phyloP scores from a whole-genome alignment of 2,113 vertebrate species.

The Elephas maximus region DNA sequence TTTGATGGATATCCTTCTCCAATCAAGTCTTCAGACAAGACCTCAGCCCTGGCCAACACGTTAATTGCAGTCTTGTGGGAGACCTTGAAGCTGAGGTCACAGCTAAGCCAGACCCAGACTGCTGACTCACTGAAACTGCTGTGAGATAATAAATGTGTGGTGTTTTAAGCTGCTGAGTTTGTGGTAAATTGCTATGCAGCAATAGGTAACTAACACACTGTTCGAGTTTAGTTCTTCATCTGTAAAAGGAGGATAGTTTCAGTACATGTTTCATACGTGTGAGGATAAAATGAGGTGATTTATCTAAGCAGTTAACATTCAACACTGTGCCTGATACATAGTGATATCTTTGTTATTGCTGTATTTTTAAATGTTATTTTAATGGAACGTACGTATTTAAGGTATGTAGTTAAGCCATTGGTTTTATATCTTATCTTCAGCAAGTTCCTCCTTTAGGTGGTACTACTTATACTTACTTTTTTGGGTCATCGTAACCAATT shows the following conservation, averaged over 20 bases:
- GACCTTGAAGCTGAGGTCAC: too few species aligned
- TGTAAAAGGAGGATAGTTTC: not conserved
- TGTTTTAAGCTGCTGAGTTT: too few species aligned
- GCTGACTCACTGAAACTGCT: too few species aligned
- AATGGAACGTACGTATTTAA: not conserved
- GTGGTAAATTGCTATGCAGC: too few species aligned
- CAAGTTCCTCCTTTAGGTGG: not conserved
- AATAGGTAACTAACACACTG: too few species aligned
- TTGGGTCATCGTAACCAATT: not conserved
- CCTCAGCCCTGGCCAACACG: too few species aligned
- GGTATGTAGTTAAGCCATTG: not conserved
- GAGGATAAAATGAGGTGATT: constrained; percentile 5
- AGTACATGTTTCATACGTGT: not conserved
- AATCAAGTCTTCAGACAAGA: not conserved
- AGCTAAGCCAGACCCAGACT: too few species aligned
- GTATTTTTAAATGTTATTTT: constrained; percentile 26
- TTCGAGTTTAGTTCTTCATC: too few species aligned
- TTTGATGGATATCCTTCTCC: not conserved
- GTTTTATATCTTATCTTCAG: not conserved
- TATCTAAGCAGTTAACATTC: constrained; percentile 17
- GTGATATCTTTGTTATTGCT: not conserved
- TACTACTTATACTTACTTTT: not conserved
- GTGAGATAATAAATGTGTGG: too few species aligned
- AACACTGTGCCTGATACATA: not conserved
- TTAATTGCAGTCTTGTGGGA: too few species aligned